Evolutionary conservation across 2,797 vertebrate genomes (phyloP), one percentile per base, ranked within the genome.

Genomic region (Crenichthys baileyi): DNA sequence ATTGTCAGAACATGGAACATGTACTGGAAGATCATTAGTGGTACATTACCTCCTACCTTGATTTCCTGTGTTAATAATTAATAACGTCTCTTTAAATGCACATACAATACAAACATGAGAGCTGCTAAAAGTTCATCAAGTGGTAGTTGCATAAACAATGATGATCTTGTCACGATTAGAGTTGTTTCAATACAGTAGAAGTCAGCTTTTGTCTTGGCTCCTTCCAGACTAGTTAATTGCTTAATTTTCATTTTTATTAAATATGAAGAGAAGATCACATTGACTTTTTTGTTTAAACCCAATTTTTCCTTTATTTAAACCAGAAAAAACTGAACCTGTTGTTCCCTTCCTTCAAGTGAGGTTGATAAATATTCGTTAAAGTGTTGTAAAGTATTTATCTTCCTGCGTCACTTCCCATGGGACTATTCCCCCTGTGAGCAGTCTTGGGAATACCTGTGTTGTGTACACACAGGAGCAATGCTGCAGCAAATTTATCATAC

Each of bases 401-500:
- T 20, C 55, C 58, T 24, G 12, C 46, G 24, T 44, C 48, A 24
- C 73, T 77, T 72, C 58, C 74, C 81, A 15, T 24, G 61, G 72
- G 80, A 82, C 41, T 29, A 4, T 61, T 68, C 77, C 50, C 77
- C 85, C 68, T 55, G 50, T 75, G 53, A 83, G 24, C 22, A 67
- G 24, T 79, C 73, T 72, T 26, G 12, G 73, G 22, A 77, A 77
- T 80, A 83, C 79, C 84, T 90, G 84, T 41, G 3, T 75, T 92
- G 85, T 36, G 1, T 76, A 83, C 83, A 61, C 86, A 79, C 74
- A 81, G 83, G 83, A 80, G 72, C 75, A 75, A 79, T 63, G 20
- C 76, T 77, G 80, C 71, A 77, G 77, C 60, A 73, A 79, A 85
- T 86, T 85, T 93, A 88, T 36, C 93, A 94, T 95, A n/a, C n/a